Conservation (phyloP, 2,888 invertebrate genomes). For the Taphrorychus bicolor region DNA sequence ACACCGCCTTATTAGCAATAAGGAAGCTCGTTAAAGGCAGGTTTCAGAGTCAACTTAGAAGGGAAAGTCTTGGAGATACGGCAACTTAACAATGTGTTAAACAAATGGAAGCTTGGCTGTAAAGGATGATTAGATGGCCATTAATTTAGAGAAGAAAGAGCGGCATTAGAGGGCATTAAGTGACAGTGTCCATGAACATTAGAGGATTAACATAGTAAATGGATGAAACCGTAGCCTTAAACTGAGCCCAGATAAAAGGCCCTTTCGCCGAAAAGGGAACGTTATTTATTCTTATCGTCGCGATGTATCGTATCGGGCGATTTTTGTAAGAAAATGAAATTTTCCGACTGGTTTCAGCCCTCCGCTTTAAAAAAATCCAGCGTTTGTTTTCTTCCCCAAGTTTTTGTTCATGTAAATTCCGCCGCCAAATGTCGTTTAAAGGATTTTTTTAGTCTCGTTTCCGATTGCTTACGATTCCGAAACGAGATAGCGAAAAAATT, state of each 20-base stretch:
- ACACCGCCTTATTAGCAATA: neutral
- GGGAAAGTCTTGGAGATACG: neutral
- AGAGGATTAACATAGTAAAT: slow-evolving; percentile 59
- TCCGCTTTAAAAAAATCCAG: slow-evolving; percentile 22
- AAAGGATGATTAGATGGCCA: slow-evolving; percentile 52
- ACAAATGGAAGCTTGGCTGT: slow-evolving; percentile 28
- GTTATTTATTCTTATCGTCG: slow-evolving; percentile 59
- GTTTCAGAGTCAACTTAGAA: neutral
- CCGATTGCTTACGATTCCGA: too few relatives aligned
- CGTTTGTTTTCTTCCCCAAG: slow-evolving; percentile 34
- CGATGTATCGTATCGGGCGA: slow-evolving; percentile 56
- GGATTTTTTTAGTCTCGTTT: slow-evolving; percentile 20
- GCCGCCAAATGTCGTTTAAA: slow-evolving; percentile 25
- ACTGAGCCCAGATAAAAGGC: slow-evolving; percentile 54
- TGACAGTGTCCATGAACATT: slow-evolving; percentile 58
- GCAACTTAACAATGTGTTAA: slow-evolving; percentile 28
- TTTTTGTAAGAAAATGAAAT: slow-evolving; percentile 53
- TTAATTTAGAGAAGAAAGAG: slow-evolving; percentile 51
- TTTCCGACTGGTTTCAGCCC: slow-evolving; percentile 40
- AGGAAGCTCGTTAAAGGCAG: neutral
- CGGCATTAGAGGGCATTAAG: slow-evolving; percentile 56
- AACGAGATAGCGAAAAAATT: neutral
- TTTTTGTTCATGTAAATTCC: slow-evolving; percentile 34
- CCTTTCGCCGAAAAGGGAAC: slow-evolving; percentile 51
- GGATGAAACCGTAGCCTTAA: slow-evolving; percentile 55